Base-by-base conservation (phyloP, 2,888 invertebrate genomes). In the Heliconius hortense region DNA sequence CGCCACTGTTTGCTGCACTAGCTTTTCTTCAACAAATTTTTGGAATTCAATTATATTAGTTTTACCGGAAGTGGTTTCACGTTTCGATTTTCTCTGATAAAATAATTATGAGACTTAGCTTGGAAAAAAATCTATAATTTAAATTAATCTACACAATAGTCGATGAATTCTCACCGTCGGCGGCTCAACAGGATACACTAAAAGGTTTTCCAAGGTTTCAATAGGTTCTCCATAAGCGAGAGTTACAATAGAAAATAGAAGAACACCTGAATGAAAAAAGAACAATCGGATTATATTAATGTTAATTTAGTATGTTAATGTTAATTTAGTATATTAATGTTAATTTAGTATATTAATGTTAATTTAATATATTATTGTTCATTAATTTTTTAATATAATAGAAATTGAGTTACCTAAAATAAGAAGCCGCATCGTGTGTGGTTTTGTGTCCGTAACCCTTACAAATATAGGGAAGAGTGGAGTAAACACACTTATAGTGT, bases 401-500 rank as follows among this genome's bases (percentile, higher is more conserved):
- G 78, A 79, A 78, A 68, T 53, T 48, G 62, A 79, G 85, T 87
- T 83, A 92, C 92, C 88, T n/a, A 88, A 76, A 80, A 78, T 78
- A 79, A 86, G 78, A 76, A 79, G 78, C 79, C 84, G 84, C 92
- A 92, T 93, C 82, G 79, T 84, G 85, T 81, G 82, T 79, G 81
- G 81, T 83, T 80, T 78, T 80, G 77, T 76, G 81, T 79, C 74
- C 75, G 81, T 79, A 76, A 77, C 78, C 66, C 76, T 79, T 74
- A 82, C 83, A 85, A 89, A 81, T 85, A 84, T 82, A 82, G 81
- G 79, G 79, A 76, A 75, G 60, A 75, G 73, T 78, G 77, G 80
- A 80, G 78, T 81, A 82, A 83, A 80, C 80, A 80, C 82, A 88
- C 88, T 91, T 92, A 92, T 91, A 91, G 84, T 84, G 82, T 83